phyloP scores from a whole-genome alignment of 2,113 vertebrate species.

The Ceyx melanurus region DNA sequence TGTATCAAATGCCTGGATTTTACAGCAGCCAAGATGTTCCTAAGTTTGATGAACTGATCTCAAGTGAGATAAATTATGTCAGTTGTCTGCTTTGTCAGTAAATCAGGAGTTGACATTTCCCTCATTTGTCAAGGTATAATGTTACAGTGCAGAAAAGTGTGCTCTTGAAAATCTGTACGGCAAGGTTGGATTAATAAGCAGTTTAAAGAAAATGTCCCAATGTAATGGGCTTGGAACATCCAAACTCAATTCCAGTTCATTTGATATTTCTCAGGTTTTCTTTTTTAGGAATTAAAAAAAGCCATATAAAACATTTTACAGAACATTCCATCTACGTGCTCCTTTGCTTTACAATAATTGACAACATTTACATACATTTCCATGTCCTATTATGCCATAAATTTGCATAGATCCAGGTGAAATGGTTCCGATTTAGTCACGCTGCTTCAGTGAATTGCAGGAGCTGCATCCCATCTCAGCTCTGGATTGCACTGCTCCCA shows the following conservation, averaged over 20 bases:
- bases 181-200: constrained; percentile 75
- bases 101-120: constrained; percentile 74
- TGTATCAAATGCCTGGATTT: constrained; percentile 69
- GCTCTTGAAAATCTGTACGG: constrained; percentile 44
- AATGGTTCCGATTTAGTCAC: constrained; percentile 26
- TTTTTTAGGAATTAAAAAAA: constrained; percentile 17
- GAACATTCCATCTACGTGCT: constrained; percentile 43
- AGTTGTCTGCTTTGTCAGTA: constrained; percentile 76
- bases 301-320: constrained; percentile 39
- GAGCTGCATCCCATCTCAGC: neutral
- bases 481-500: neutral
- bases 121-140: constrained; percentile 71
- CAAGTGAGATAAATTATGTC: constrained; percentile 77
- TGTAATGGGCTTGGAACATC: constrained; percentile 39
- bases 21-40: constrained; percentile 72
- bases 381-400: constrained; percentile 72
- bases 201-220: constrained; percentile 63
- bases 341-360: constrained; percentile 75
- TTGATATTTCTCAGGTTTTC: constrained; percentile 38
- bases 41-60: constrained; percentile 81
- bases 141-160: constrained; percentile 12
- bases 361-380: constrained; percentile 78
- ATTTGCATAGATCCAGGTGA: constrained; percentile 65
- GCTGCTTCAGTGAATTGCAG: neutral
- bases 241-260: constrained; percentile 53